Evolutionary conservation across 2,888 invertebrate genomes (phyloP), one percentile per base, ranked within the genome.

Genomic region (Seira sanloemensis): DNA sequence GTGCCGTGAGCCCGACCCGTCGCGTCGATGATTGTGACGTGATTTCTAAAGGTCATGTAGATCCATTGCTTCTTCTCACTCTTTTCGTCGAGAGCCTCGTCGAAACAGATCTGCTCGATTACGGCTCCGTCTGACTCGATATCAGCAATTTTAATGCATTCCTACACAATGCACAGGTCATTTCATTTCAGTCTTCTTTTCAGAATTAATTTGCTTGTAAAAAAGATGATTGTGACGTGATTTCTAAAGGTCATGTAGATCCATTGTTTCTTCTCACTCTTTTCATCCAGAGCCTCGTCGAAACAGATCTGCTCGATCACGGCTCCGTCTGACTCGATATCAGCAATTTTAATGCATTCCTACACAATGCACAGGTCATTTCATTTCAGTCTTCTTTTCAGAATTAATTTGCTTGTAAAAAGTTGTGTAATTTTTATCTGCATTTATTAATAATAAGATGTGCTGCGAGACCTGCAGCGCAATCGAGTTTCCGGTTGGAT

Each of bases 61-160:
- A 89, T 87, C 88, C 88, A 89, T 75, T 89, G 89, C 27, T 88
- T 88, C 68, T 87, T 86, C n/a, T 89, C 88, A 27, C 87, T 86
- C 66, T 84, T 83, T 7, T 87, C 87, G 19, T 86, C 86, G 7
- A 75, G 46, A 4, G 88, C 86, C 46, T 88, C 76, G 58, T 89
- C 89, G 71, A 89, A 88, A 23, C 87, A 88, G 9, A 78, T 78
- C 7, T 86, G 85, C 46, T 88, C 88, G 58, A 89, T 87, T 12
- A 67, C 81, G 1, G 85, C 65, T 0, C 74, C 79, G 19, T 88
- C 88, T 1, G 87, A 86, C 81, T 89, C 88, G 50, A 88, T 86
- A 68, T 89, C 89, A 19, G 89, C 80, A 9, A 88, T 85, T 78
- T 88, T 86, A 1, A 89, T 50, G 24, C 86, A 87, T 62, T 89